A percentile compares a stretch with the other conserved stretches of the same genome.
Conservation (phyloP, 2,888 invertebrate genomes). For the Drosophila sordidapex region DNA sequence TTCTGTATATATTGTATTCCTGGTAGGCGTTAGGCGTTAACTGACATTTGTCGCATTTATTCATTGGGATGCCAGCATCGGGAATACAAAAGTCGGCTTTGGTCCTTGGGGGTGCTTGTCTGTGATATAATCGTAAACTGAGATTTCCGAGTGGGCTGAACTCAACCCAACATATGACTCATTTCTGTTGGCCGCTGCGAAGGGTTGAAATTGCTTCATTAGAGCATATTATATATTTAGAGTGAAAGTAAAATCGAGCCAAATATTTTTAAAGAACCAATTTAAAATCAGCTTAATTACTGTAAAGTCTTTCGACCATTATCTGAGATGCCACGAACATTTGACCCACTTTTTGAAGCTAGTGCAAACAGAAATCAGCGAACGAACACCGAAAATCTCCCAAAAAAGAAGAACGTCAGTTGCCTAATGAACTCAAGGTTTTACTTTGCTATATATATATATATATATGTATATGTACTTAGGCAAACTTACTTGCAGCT, state of each 20-base stretch:
- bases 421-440: slow-evolving; percentile 59
- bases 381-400: not conserved
- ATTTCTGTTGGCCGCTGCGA: slow-evolving; percentile 40
- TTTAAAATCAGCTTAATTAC: slow-evolving; percentile 2
- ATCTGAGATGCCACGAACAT: slow-evolving; percentile 13
- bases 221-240: not conserved
- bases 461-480: slow-evolving; percentile 12
- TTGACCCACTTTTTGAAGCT: slow-evolving; percentile 42
- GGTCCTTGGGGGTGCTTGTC: slow-evolving; percentile 13
- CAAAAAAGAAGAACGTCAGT: slow-evolving; percentile 20
- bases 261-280: not conserved
- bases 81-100: slow-evolving; percentile 20
- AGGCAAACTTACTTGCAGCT: slow-evolving; percentile 15
- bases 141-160: slow-evolving; percentile 58
- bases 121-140: slow-evolving; percentile 25
- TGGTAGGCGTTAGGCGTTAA: slow-evolving; percentile 75
- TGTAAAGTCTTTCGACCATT: not conserved
- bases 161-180: slow-evolving; percentile 66
- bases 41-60: slow-evolving; percentile 79
- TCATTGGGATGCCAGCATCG: slow-evolving; percentile 50
- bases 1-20: slow-evolving; percentile 25
- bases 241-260: not conserved
- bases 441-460: slow-evolving; percentile 10
- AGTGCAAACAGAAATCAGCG: slow-evolving; percentile 32
- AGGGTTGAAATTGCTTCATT: slow-evolving; percentile 18